phyloP scores from a whole-genome alignment of 30 jellyfish, hydroid and myxozoan species.

The Clytia hemisphaerica region DNA sequence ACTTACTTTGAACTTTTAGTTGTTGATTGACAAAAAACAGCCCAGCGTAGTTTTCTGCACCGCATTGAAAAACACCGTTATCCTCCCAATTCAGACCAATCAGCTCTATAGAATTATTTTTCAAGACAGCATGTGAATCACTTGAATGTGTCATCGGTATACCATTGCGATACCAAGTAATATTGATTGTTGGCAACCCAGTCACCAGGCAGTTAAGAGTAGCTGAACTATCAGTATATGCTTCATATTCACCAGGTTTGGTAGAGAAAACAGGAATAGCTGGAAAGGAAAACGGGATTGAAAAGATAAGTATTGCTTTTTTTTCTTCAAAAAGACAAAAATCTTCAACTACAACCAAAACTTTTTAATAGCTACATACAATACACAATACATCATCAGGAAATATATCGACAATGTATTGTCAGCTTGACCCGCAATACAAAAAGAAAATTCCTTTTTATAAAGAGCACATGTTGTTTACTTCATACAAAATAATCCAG shows the following conservation, averaged over 20 bases:
- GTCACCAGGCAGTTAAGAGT: conserved; percentile 53
- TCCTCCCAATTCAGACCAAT: conserved; percentile 55
- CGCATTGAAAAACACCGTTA: conserved; percentile 73
- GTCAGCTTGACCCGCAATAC: too few species aligned
- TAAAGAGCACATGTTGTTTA: too few species aligned
- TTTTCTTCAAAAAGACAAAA: too few species aligned
- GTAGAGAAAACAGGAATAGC: background rate
- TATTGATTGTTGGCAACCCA: conserved; percentile 29
- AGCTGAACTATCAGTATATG: conserved; percentile 71
- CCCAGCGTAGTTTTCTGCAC: conserved; percentile 56
- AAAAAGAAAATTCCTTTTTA: too few species aligned
- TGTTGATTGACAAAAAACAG: conserved; percentile 43
- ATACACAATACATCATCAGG: too few species aligned
- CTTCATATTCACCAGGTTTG: conserved; percentile 23
- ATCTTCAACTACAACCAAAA: too few species aligned
- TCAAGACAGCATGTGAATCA: conserved; percentile 2
- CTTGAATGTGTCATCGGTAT: conserved; percentile 33
- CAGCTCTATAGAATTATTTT: conserved; percentile 40
- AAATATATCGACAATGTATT: too few species aligned
- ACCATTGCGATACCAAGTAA: conserved; percentile 65
- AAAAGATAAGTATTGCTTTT: too few species aligned
- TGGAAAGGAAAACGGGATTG: too few species aligned
- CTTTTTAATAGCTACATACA: too few species aligned
- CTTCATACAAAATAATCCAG: too few species aligned
- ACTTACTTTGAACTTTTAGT: conserved; percentile 55